Conservation (phyloP, 2,113 vertebrate genomes). For the Haplotaxodon microlepis region DNA sequence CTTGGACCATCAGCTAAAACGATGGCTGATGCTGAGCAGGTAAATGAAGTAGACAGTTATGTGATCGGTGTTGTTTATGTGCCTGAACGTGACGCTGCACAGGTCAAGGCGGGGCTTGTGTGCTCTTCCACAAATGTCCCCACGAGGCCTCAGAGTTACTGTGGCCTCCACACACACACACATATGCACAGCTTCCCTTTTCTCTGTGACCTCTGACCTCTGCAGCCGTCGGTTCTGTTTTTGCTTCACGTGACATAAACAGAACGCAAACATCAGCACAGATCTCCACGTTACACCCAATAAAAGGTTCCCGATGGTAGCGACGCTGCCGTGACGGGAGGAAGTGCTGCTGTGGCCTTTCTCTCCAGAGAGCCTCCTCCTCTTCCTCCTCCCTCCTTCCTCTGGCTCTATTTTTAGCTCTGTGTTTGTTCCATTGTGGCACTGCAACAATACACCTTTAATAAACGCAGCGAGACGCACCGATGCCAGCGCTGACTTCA, state of each 20-base stretch:
- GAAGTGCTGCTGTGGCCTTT: not conserved
- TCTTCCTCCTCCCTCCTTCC: slow-evolving; percentile 16
- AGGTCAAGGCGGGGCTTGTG: not conserved
- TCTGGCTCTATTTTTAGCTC: slow-evolving; percentile 31
- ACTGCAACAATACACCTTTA: slow-evolving; percentile 20
- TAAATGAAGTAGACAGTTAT: not conserved
- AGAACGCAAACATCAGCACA: not conserved
- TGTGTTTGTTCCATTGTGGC: slow-evolving; percentile 40
- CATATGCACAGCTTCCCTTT: not conserved
- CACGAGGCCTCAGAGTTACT: not conserved
- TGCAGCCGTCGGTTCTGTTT: not conserved
- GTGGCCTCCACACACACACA: not conserved
- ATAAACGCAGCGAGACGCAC: not conserved
- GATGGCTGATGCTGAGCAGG: not conserved
- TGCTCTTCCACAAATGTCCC: not conserved
- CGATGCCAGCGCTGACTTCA: not conserved
- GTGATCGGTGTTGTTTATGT: not conserved
- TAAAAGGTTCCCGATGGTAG: not conserved
- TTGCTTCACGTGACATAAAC: not conserved
- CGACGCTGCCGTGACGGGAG: not conserved
- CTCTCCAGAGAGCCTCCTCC: not conserved
- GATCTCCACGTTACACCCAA: not conserved
- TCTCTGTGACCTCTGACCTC: not conserved
- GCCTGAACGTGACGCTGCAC: not conserved
- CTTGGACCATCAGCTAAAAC: not conserved